A percentile compares a stretch with the other conserved stretches of the same genome.
phyloP scores from a whole-genome alignment of 2,888 invertebrate genomes.

The Onthophagus sagittarius region DNA sequence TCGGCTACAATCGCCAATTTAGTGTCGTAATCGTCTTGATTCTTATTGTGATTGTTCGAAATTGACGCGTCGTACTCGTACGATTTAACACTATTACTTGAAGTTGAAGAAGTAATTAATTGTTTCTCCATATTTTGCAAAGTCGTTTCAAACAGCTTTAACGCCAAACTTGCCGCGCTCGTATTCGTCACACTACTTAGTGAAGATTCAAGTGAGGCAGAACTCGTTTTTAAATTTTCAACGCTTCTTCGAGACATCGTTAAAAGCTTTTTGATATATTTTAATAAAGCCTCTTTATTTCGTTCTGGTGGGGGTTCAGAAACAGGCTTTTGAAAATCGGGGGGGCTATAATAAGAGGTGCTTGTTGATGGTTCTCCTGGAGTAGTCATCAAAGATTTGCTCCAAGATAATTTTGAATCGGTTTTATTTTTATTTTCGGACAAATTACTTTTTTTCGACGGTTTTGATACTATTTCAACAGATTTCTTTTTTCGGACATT shows the following conservation, averaged over 20 bases:
- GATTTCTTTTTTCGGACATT: slow-evolving; percentile 11
- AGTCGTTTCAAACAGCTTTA: slow-evolving; percentile 18
- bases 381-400: slow-evolving; percentile 36
- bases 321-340: slow-evolving; percentile 33
- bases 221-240: slow-evolving; percentile 49
- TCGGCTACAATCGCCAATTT: slow-evolving; percentile 16
- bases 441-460: slow-evolving; percentile 1
- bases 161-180: slow-evolving; percentile 38
- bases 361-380: slow-evolving; percentile 33
- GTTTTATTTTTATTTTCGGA: slow-evolving; percentile 7
- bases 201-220: slow-evolving; percentile 49
- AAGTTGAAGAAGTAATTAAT: slow-evolving; percentile 26
- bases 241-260: slow-evolving; percentile 52
- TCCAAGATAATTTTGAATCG: slow-evolving; percentile 33
- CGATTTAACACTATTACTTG: slow-evolving; percentile 3
- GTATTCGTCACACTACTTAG: slow-evolving; percentile 50
- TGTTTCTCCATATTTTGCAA: slow-evolving; percentile 30
- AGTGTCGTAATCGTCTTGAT: background rate
- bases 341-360: slow-evolving; percentile 46
- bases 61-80: slow-evolving; percentile 4
- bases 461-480: background rate
- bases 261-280: slow-evolving; percentile 52
- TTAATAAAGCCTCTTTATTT: slow-evolving; percentile 37
- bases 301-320: slow-evolving; percentile 34
- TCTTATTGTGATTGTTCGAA: slow-evolving; percentile 8